Evolutionary conservation across 2,113 vertebrate species (phyloP), one percentile per base, ranked within the genome.

Genomic region (Procavia capensis): DNA sequence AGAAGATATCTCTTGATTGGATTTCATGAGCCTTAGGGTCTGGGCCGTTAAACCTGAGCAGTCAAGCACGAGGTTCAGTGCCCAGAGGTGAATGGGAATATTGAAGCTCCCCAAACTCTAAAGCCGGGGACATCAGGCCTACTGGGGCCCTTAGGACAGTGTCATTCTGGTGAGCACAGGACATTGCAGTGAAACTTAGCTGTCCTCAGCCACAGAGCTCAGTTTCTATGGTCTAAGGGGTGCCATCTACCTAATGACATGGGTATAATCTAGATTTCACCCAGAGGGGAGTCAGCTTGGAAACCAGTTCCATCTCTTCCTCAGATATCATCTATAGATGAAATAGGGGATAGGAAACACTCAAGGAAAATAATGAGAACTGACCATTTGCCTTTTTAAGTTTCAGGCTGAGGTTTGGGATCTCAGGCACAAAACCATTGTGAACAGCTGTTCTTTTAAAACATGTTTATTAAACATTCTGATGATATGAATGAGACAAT

Each of bases 401-500:
- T 64, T 75, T 19, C 14, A 91, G 54, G 54, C 93, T 88, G 54
- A 93, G 47, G 54, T 78, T 96, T 96, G 92, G 92, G 59, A 47
- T 95, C 41, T 82, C 74, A 94, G 85, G 90, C 27, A 79, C 47
- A 97, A 93, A 90, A 68, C 36, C 34, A 82, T 41, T 82, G n/a
- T 92, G 47, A 95, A 88, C 20, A 90, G 88, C 54, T 92, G 50
- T 72, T 93, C 85, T 91, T 84, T 96, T 43, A 6, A 92, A 90
- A 76, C 20, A 59, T 22, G 72, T 88, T 90, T 94, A 95, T 86
- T 72, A 76, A 10, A 78, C 16, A 66, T 76, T 96, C 64, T 91
- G n/a, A 85, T 85, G 43, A 54, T 76, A 45, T 16, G n/a, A 85
- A 80, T 54, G 54, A 78, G 66, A 95, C 27, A 86, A 63, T 39